Evolutionary conservation across 2,888 invertebrate genomes (phyloP).

Genomic region (Cordilura impudica): DNA sequence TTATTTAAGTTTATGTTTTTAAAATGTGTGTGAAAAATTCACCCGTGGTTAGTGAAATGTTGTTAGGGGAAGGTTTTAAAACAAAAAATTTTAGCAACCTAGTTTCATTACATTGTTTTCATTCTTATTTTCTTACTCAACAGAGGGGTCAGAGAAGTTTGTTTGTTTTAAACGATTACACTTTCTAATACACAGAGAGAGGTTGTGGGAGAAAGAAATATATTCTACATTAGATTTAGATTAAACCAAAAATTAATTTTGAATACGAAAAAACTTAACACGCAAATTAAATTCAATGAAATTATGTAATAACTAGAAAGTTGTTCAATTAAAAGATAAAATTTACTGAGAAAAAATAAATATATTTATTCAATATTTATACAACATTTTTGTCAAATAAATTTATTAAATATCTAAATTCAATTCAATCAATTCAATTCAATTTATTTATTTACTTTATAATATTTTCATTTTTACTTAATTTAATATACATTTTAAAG

Average conservation of each 20-base stretch:
- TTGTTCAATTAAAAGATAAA: too few species aligned
- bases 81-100: constrained; percentile 16
- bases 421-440: too few species aligned
- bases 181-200: not conserved
- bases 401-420: not conserved
- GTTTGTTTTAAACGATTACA: not conserved
- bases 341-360: too few species aligned
- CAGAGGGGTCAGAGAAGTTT: not conserved
- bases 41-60: not conserved
- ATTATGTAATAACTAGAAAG: constrained; percentile 30
- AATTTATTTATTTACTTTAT: too few species aligned
- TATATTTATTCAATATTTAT: too few species aligned
- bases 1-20: too few species aligned
- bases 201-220: not conserved
- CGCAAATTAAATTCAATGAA: constrained; percentile 46
- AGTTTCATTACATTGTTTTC: constrained; percentile 4
- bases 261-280: constrained; percentile 11
- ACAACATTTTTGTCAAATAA: too few species aligned
- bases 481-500: too few species aligned
- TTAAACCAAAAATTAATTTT: not conserved
- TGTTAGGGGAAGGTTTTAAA: not conserved
- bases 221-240: not conserved
- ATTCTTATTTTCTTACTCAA: not conserved
- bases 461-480: too few species aligned
- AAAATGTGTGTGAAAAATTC: too few species aligned